Percentiles rank a stretch among this genome's conserved stretches.
Evolutionary conservation across 1,140 invertebrate genomes (phyloP).

Genomic region (Procambarus virginalis): DNA sequence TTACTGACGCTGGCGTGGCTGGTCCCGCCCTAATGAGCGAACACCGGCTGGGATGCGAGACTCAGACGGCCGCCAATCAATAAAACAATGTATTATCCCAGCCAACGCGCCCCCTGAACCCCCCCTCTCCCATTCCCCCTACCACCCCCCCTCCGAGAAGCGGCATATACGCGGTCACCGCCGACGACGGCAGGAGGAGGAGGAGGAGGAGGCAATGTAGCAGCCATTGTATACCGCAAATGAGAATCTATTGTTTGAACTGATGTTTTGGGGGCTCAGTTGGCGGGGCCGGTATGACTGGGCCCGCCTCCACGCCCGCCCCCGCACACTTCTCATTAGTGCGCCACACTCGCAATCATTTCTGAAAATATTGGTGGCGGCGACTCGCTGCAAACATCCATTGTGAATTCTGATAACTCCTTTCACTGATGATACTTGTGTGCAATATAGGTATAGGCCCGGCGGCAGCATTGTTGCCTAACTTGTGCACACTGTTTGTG

Average conservation of each 20-base stretch:
- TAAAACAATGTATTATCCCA: slow-evolving; percentile 66
- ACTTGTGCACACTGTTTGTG: background rate
- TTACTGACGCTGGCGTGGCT: slow-evolving; percentile 45
- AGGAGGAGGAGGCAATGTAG: slow-evolving; percentile 47
- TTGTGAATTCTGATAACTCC: slow-evolving; percentile 42
- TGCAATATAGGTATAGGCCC: background rate
- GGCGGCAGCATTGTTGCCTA: background rate
- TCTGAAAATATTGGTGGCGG: slow-evolving; percentile 28
- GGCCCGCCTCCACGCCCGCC: background rate
- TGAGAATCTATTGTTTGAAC: slow-evolving; percentile 68
- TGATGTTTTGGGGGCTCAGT: slow-evolving; percentile 54
- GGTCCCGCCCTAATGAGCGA: slow-evolving; percentile 55
- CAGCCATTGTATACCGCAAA: slow-evolving; percentile 60
- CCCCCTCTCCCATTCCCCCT: no score
- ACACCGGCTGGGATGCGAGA: slow-evolving; percentile 54
- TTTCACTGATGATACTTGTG: background rate
- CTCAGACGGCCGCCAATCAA: slow-evolving; percentile 63
- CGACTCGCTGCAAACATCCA: slow-evolving; percentile 23
- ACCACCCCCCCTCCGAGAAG: no score
- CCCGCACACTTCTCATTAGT: slow-evolving; percentile 44
- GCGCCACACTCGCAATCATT: slow-evolving; percentile 45
- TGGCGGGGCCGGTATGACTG: background rate
- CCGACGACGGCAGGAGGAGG: no score
- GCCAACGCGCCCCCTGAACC: slow-evolving; percentile 2
- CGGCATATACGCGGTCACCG: background rate